Conservation (phyloP, 1,140 invertebrate genomes). For the Nasonia vitripennis region DNA sequence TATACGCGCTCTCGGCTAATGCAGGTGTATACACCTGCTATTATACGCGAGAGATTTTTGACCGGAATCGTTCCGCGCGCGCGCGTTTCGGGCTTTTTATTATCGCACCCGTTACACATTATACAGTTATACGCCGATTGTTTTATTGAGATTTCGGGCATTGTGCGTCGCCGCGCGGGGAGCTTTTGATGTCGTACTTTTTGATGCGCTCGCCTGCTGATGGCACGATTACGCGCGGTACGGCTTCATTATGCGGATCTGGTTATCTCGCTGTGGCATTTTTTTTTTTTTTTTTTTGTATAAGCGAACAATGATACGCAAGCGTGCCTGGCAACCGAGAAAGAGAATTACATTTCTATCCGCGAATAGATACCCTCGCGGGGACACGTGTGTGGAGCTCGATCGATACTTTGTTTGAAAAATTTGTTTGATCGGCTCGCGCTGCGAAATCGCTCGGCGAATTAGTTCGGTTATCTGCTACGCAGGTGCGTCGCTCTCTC, state of each 20-base stretch:
- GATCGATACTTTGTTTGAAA: not conserved
- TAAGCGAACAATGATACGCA: no score
- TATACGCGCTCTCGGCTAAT: not conserved
- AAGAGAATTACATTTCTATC: no score
- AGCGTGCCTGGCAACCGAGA: no score
- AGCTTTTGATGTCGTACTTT: not conserved
- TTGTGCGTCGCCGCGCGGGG: not conserved
- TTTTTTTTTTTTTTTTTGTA: not conserved
- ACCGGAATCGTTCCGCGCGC: not conserved
- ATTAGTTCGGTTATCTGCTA: not conserved
- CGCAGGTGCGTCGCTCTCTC: not conserved
- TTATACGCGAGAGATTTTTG: not conserved
- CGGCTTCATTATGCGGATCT: not conserved
- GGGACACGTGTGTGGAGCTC: no score
- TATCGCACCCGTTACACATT: not conserved
- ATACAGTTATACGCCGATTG: not conserved
- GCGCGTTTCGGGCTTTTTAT: not conserved
- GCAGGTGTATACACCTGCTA: slow-evolving; percentile 11
- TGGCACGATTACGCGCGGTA: not conserved
- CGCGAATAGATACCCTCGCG: no score
- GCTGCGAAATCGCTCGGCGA: not conserved
- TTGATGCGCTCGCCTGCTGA: not conserved
- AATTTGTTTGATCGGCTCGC: not conserved
- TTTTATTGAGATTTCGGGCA: not conserved
- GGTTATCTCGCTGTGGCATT: not conserved